Evolutionary conservation across 2,113 vertebrate species (phyloP).

Genomic region (Perca schrenkii): DNA sequence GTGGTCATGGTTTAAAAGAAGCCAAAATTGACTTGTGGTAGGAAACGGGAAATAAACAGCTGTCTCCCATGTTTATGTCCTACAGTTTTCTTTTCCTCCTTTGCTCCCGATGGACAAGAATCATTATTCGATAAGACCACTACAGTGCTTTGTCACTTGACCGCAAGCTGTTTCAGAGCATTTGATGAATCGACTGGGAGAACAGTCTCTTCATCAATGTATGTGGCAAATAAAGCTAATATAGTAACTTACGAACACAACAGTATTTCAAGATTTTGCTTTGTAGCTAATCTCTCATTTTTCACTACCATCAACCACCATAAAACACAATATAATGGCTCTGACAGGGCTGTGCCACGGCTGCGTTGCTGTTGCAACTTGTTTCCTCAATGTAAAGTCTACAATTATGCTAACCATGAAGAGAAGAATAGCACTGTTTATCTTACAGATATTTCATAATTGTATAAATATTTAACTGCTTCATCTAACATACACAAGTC

Average conservation of each 20-base stretch:
- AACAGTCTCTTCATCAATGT: no score
- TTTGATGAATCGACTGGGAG: not conserved
- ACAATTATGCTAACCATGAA: not conserved
- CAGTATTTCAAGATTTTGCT: not conserved
- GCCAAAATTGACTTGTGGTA: not conserved
- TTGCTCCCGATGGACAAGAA: not conserved
- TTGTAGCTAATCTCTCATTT: not conserved
- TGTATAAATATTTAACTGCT: conserved; percentile 8
- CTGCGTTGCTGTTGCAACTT: not conserved
- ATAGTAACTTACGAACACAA: not conserved
- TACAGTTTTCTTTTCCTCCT: not conserved
- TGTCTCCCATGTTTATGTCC: not conserved
- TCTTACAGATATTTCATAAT: not conserved
- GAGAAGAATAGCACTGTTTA: not conserved
- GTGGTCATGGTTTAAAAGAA: not conserved
- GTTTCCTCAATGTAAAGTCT: not conserved
- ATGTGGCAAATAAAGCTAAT: no score
- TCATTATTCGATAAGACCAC: not conserved
- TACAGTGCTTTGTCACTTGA: not conserved
- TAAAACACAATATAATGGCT: not conserved
- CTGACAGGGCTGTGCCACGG: not conserved
- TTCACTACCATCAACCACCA: not conserved
- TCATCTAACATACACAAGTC: not conserved
- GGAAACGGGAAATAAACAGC: not conserved
- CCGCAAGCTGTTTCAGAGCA: not conserved